phyloP scores from a whole-genome alignment of 2,888 invertebrate genomes.

The Steinernema carpocapsae region DNA sequence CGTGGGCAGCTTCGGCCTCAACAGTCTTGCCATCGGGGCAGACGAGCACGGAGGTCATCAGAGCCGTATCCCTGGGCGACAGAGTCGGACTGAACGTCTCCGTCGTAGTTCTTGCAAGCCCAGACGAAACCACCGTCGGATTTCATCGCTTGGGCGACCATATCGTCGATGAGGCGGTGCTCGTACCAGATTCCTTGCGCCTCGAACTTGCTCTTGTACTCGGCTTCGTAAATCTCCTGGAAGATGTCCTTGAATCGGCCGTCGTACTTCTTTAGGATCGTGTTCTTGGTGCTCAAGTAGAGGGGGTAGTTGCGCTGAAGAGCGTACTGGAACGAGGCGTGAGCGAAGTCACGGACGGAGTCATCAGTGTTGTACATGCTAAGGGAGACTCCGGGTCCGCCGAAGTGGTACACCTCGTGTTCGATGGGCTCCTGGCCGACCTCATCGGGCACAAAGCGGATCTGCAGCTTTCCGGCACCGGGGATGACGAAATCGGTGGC shows the following conservation, averaged over 20 bases:
- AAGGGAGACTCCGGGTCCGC: constrained; percentile 80
- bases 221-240: constrained; percentile 80
- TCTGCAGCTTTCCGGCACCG: constrained; percentile 83
- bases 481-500: constrained; percentile 96
- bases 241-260: constrained; percentile 91
- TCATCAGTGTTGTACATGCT: constrained; percentile 95
- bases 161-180: constrained; percentile 95
- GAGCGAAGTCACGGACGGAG: constrained; percentile 83
- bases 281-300: constrained; percentile 80
- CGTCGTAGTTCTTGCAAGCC: constrained; percentile 99
- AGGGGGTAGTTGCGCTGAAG: constrained; percentile 80
- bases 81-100: constrained; percentile 97
- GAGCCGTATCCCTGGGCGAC: constrained; percentile 91
- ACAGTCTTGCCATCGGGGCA: constrained; percentile 98
- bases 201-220: constrained; percentile 85
- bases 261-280: constrained; percentile 86
- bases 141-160: constrained; percentile 73
- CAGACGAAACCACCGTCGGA: constrained; percentile 89
- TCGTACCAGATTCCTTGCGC: constrained; percentile 92
- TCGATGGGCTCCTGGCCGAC: constrained; percentile 48
- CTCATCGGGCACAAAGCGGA: constrained; percentile 76
- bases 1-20: constrained; percentile 97
- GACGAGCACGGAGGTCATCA: constrained; percentile 96
- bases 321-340: constrained; percentile 89
- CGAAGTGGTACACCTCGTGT: constrained; percentile 57